A percentile compares a stretch with the other conserved stretches of the same genome.
Conservation (phyloP, 2,797 vertebrate genomes). For the Phalloptychus januarius region DNA sequence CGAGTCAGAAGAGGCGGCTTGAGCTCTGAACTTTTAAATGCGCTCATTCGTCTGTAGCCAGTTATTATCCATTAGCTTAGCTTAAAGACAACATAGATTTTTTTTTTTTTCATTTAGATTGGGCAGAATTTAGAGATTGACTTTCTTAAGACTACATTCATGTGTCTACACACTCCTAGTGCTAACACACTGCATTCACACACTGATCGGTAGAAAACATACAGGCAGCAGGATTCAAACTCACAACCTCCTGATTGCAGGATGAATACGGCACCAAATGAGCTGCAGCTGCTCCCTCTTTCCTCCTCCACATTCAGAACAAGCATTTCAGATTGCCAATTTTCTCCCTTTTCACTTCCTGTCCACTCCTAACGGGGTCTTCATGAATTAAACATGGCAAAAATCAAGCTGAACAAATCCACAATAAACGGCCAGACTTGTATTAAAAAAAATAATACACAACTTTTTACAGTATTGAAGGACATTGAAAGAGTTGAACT, state of each 20-base stretch:
- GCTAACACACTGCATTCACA: background rate
- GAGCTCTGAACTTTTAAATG: background rate
- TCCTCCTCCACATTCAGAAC: background rate
- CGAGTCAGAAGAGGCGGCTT: too few species aligned
- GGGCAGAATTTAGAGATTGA: background rate
- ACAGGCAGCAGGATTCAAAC: background rate
- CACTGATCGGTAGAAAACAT: background rate
- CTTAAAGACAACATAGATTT: background rate
- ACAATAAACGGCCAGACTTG: slow-evolving; percentile 14
- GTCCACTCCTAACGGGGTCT: slow-evolving; percentile 1
- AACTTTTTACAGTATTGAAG: background rate
- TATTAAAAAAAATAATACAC: background rate
- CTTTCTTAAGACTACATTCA: background rate
- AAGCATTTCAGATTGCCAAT: slow-evolving; percentile 10
- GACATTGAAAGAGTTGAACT: background rate
- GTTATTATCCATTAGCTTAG: background rate
- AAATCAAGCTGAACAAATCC: background rate
- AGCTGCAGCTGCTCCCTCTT: background rate
- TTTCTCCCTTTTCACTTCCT: slow-evolving; percentile 15
- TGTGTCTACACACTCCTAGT: background rate
- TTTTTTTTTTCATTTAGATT: background rate
- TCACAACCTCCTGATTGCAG: background rate
- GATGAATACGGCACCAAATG: background rate
- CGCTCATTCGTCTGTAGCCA: background rate
- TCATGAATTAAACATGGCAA: slow-evolving; percentile 18